A percentile compares a stretch with the other conserved stretches of the same genome.
Conservation (phyloP, 2,888 invertebrate genomes). For the Cataglyphis albicans region DNA sequence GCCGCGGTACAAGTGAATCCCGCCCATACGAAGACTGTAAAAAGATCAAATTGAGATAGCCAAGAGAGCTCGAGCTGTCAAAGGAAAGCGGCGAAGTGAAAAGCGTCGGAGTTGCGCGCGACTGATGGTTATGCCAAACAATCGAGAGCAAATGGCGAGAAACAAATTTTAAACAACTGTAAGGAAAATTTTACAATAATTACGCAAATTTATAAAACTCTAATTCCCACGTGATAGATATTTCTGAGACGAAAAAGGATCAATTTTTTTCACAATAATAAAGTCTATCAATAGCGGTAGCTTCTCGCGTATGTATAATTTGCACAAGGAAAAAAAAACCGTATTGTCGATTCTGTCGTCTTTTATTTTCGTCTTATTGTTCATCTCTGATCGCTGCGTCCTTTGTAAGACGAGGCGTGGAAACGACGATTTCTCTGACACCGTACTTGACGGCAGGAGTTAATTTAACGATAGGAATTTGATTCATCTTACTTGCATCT, state of each 20-base stretch:
- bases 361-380: not conserved
- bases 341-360: not conserved
- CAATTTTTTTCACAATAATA: not conserved
- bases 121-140: constrained; percentile 21
- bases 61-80: constrained; percentile 30
- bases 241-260: not conserved
- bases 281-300: not conserved
- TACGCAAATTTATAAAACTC: not conserved
- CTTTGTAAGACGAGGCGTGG: not conserved
- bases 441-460: constrained; percentile 37
- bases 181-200: constrained; percentile 33
- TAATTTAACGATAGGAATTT: constrained; percentile 44
- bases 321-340: not conserved
- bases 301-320: not conserved
- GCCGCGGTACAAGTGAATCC: constrained; percentile 66
- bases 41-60: constrained; percentile 66
- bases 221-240: not conserved
- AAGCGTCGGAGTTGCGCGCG: constrained; percentile 28
- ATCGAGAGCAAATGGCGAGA: not conserved
- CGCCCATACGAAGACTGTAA: constrained; percentile 62
- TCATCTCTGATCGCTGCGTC: constrained; percentile 36
- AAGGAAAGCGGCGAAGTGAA: constrained; percentile 34
- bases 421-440: constrained; percentile 56
- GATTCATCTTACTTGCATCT: constrained; percentile 25
- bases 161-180: not conserved